Evolutionary conservation across 2,888 invertebrate species (phyloP).

Genomic region (Oligia latruncula): DNA sequence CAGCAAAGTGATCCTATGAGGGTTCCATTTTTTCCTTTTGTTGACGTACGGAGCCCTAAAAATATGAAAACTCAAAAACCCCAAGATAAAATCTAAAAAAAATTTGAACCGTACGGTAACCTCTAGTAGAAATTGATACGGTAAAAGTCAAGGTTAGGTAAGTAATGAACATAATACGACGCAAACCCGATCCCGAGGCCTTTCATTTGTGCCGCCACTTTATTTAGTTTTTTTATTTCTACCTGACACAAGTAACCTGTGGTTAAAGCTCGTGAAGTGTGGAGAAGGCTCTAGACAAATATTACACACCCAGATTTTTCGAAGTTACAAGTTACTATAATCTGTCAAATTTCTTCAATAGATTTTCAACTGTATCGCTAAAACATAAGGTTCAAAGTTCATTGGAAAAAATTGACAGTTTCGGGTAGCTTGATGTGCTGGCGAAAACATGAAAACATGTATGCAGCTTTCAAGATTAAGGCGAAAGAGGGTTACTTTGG

Average conservation of each 20-base stretch:
- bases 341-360: too few relatives aligned
- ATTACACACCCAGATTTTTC: too few relatives aligned
- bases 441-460: too few relatives aligned
- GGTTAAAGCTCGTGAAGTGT: slow-evolving; percentile 44
- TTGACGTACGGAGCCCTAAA: neutral
- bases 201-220: slow-evolving; percentile 66
- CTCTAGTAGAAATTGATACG: slow-evolving; percentile 54
- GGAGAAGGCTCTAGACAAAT: slow-evolving; percentile 29
- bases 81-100: slow-evolving; percentile 6
- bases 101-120: slow-evolving; percentile 15
- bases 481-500: too few relatives aligned
- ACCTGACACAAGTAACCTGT: slow-evolving; percentile 62
- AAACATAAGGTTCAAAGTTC: too few relatives aligned
- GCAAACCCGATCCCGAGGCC: slow-evolving; percentile 57
- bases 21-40: too few relatives aligned
- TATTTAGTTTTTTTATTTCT: slow-evolving; percentile 56
- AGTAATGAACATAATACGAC: slow-evolving; percentile 60
- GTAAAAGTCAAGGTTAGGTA: slow-evolving; percentile 58
- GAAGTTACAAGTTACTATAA: too few relatives aligned
- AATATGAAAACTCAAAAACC: slow-evolving; percentile 13
- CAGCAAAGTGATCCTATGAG: too few relatives aligned
- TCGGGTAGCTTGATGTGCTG: too few relatives aligned
- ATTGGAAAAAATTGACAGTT: too few relatives aligned
- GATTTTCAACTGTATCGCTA: too few relatives aligned
- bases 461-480: too few relatives aligned